Conservation (phyloP, 2,113 vertebrate genomes). For the Uria aalge region DNA sequence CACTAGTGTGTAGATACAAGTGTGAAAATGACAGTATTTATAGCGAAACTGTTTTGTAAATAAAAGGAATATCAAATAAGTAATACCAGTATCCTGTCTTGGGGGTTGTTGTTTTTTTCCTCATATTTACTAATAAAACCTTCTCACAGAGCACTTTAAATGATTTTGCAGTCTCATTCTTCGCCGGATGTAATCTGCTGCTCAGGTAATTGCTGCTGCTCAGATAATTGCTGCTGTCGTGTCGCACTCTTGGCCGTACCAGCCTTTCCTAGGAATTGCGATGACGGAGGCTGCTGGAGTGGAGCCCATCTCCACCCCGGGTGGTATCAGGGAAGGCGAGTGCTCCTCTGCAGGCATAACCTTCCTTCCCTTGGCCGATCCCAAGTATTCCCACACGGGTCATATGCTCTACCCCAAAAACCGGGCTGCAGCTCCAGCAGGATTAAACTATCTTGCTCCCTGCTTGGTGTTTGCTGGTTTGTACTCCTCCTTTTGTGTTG, state of each 20-base stretch:
- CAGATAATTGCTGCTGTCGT: neutral
- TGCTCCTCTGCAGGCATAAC: neutral
- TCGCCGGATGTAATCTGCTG: neutral
- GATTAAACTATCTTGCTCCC: neutral
- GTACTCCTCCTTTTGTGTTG: neutral
- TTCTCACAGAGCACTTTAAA: fast-evolving
- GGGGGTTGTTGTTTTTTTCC: neutral
- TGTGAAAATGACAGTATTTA: neutral
- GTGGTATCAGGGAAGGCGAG: neutral
- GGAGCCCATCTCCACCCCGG: neutral
- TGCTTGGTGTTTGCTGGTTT: fast-evolving
- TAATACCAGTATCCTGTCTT: too few species aligned
- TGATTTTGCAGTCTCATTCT: neutral
- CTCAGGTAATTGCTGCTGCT: neutral
- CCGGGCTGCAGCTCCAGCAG: neutral
- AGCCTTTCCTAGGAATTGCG: neutral
- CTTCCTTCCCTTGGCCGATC: neutral
- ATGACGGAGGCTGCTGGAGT: neutral
- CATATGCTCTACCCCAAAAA: fast-evolving
- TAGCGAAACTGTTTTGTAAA: neutral
- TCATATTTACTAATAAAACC: neutral
- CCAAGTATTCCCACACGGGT: neutral
- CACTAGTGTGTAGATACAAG: neutral
- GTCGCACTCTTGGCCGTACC: fast-evolving
- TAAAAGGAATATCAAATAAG: neutral